phyloP scores from a whole-genome alignment of 2,797 vertebrate genomes.

The Lepus oiostolus region DNA sequence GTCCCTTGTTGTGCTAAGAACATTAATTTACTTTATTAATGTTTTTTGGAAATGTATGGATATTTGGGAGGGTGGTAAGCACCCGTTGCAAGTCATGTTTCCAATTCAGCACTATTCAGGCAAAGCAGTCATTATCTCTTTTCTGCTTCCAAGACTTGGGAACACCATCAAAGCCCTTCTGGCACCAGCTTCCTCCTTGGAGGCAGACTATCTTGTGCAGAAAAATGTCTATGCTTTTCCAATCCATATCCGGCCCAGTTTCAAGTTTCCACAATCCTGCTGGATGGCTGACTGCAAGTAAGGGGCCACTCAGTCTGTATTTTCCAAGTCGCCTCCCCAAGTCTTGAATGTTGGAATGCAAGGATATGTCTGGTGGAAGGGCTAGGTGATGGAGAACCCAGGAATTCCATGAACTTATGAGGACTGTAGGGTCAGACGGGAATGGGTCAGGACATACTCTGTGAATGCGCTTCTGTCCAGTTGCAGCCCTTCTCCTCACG shows the following conservation, averaged over 20 bases:
- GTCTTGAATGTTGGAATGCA: background rate
- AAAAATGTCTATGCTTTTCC: background rate
- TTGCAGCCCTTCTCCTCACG: background rate
- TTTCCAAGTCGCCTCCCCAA: background rate
- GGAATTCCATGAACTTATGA: background rate
- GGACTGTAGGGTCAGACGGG: background rate
- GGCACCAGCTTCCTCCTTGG: background rate
- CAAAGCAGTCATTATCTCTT: background rate
- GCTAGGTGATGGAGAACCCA: background rate
- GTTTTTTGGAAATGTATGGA: background rate
- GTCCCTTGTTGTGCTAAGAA: background rate
- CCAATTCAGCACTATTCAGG: background rate
- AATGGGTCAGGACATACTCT: background rate
- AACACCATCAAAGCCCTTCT: background rate
- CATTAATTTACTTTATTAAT: background rate
- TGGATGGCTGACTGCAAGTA: background rate
- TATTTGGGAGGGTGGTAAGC: background rate
- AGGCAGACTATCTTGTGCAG: background rate
- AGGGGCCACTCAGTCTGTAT: background rate
- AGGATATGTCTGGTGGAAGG: background rate
- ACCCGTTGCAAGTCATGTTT: background rate
- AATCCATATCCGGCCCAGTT: background rate
- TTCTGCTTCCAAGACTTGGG: background rate
- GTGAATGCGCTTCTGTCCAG: background rate
- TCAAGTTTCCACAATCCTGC: background rate